Percentiles rank a stretch among this genome's conserved stretches.
These are phyloP conservation scores for Cepaea nemoralis DNA, from an alignment of 1,140 invertebrate genomes.

Conservation along the genomic window DNA sequence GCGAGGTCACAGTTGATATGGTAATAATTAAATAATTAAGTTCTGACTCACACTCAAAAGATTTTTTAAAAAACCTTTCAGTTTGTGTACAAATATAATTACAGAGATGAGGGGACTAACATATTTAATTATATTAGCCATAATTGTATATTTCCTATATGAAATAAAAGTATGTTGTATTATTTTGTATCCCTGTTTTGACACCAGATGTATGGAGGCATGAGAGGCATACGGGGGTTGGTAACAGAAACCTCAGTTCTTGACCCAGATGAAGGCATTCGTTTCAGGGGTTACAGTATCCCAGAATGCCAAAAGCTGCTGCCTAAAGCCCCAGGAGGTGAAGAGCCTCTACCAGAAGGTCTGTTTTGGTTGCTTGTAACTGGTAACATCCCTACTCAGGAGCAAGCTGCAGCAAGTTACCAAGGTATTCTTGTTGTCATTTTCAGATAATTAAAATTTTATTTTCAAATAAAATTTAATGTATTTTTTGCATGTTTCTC, in stretches of 20 bases:
- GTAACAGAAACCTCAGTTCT: constrained; percentile 96
- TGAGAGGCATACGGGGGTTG: constrained; percentile 94
- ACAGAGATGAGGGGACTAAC: no score
- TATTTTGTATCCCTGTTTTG: constrained; percentile 15
- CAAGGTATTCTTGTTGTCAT: constrained; percentile 74
- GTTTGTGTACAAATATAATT: no score
- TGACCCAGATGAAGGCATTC: constrained; percentile 94
- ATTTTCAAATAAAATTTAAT: no score
- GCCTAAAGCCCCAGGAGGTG: constrained; percentile 87
- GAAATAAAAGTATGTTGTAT: not conserved
- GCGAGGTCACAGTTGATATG: constrained; percentile 92
- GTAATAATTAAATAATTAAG: no score
- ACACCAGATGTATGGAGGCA: constrained; percentile 93
- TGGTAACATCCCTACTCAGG: constrained; percentile 88
- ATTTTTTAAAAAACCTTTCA: no score
- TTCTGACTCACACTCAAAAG: no score
- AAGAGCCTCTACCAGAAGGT: constrained; percentile 93
- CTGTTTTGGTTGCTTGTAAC: constrained; percentile 96
- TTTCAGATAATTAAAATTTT: no score
- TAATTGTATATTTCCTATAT: no score
- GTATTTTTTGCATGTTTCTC: no score
- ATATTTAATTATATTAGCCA: no score
- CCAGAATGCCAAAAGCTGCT: constrained; percentile 93
- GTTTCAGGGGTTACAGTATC: constrained; percentile 94
- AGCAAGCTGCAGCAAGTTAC: constrained; percentile 82